A percentile compares a stretch with the other conserved stretches of the same genome.
Evolutionary conservation across 1,140 invertebrate genomes (phyloP).

Genomic region (Bombus vancouverensis): DNA sequence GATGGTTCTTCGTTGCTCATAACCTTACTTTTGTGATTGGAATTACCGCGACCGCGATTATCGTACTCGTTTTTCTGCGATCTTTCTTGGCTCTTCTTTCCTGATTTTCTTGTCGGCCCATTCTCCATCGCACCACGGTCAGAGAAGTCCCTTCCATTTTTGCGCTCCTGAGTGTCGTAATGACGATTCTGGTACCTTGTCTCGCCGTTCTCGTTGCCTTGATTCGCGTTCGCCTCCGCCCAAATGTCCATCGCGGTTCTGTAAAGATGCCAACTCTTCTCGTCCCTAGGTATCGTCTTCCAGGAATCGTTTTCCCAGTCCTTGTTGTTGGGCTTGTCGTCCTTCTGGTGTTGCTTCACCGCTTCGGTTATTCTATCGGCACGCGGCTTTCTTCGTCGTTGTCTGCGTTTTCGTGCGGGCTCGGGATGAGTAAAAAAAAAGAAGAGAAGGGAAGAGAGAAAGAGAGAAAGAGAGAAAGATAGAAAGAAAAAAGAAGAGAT

Average conservation of each 20-base stretch:
- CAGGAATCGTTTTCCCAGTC: slow-evolving; percentile 81
- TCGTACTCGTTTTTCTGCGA: slow-evolving; percentile 63
- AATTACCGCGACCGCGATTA: slow-evolving; percentile 41
- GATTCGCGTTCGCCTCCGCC: slow-evolving; percentile 75
- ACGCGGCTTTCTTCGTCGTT: slow-evolving; percentile 79
- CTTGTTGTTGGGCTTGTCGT: slow-evolving; percentile 67
- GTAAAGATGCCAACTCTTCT: slow-evolving; percentile 83
- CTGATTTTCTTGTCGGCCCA: slow-evolving; percentile 60
- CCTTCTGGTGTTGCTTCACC: slow-evolving; percentile 62
- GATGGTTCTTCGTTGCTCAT: slow-evolving; percentile 54
- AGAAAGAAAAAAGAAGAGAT: slow-evolving; percentile 13
- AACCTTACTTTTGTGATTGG: slow-evolving; percentile 65
- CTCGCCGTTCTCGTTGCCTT: slow-evolving; percentile 66
- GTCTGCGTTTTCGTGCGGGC: slow-evolving; percentile 77
- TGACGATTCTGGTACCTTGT: slow-evolving; percentile 60
- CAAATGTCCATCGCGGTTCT: slow-evolving; percentile 81
- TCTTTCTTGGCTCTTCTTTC: slow-evolving; percentile 57
- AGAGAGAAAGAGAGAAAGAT: background rate
- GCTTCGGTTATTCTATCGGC: slow-evolving; percentile 69
- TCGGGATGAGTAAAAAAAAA: slow-evolving; percentile 73
- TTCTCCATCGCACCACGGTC: slow-evolving; percentile 59
- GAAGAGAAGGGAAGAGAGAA: slow-evolving; percentile 1
- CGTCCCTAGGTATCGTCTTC: slow-evolving; percentile 80
- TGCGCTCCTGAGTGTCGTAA: slow-evolving; percentile 63
- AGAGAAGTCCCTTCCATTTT: slow-evolving; percentile 64